Conservation (phyloP, 2,113 vertebrate species). For the Dryoscopus gambensis region DNA sequence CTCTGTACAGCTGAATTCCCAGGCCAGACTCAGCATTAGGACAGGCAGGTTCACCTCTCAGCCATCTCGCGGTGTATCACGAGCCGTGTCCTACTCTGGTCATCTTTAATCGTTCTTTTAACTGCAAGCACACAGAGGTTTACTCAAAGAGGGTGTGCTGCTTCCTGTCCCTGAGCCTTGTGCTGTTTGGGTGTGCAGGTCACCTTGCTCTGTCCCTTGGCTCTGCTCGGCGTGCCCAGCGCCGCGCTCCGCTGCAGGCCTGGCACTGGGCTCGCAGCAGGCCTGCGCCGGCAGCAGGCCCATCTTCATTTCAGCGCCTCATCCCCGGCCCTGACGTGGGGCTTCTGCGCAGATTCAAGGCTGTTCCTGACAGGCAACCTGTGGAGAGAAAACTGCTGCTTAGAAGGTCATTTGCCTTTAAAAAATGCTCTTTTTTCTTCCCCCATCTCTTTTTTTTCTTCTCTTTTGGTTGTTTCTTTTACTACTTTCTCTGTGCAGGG, state of each 20-base stretch:
- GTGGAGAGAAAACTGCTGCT: background rate
- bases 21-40: fast-evolving
- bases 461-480: background rate
- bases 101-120: background rate
- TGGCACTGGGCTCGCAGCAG: background rate
- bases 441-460: background rate
- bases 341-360: background rate
- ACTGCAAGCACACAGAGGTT: no score
- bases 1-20: background rate
- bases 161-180: background rate
- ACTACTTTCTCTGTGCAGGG: background rate
- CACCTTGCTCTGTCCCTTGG: background rate
- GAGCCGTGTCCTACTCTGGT: fast-evolving
- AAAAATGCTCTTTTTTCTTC: background rate
- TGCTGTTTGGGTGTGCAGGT: background rate
- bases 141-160: background rate
- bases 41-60: background rate
- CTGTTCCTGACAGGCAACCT: background rate
- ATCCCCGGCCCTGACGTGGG: background rate
- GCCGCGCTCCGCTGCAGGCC: background rate
- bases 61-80: fast-evolving
- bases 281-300: background rate
- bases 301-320: background rate
- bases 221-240: background rate
- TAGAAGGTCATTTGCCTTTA: background rate